Evolutionary conservation across 1,140 invertebrate genomes (phyloP).

Genomic region (Zaprionus kolodkinae): DNA sequence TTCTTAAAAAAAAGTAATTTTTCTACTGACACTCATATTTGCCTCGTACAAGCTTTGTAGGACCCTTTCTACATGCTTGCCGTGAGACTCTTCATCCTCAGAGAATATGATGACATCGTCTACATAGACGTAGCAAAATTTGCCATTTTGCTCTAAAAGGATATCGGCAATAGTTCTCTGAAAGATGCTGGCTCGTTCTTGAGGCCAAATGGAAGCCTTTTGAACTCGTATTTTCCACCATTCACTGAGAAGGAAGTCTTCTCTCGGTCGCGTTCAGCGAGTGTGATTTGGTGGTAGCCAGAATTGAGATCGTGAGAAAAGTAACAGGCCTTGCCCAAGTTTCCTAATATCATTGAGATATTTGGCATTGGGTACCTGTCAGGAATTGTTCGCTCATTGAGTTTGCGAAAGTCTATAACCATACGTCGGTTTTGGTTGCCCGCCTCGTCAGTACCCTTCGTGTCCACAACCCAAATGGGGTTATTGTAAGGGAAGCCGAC

Average conservation of each 20-base stretch:
- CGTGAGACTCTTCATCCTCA: too few relatives aligned
- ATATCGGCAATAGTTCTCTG: too few relatives aligned
- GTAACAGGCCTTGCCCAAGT: constrained; percentile 8
- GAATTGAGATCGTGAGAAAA: constrained; percentile 24
- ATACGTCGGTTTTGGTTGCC: too few relatives aligned
- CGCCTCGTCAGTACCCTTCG: too few relatives aligned
- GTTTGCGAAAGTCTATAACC: too few relatives aligned
- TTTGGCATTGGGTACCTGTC: constrained; percentile 10
- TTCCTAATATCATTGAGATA: not conserved
- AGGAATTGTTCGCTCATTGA: not conserved
- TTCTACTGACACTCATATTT: constrained; percentile 1
- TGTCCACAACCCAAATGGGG: too few relatives aligned
- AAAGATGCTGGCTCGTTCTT: too few relatives aligned
- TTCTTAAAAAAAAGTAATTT: constrained; percentile 7
- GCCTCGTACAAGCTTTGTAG: constrained; percentile 8
- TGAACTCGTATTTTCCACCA: constrained; percentile 8
- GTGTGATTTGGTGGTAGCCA: constrained; percentile 24
- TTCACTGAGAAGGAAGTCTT: constrained; percentile 16
- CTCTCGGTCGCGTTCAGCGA: constrained; percentile 13
- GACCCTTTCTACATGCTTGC: constrained; percentile 1
- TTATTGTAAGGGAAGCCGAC: too few relatives aligned
- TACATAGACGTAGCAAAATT: too few relatives aligned
- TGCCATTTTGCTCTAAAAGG: too few relatives aligned
- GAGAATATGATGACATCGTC: too few relatives aligned
- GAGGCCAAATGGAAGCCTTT: not conserved